phyloP scores from a whole-genome alignment of 1,140 invertebrate genomes.

The Bombus confusus region DNA sequence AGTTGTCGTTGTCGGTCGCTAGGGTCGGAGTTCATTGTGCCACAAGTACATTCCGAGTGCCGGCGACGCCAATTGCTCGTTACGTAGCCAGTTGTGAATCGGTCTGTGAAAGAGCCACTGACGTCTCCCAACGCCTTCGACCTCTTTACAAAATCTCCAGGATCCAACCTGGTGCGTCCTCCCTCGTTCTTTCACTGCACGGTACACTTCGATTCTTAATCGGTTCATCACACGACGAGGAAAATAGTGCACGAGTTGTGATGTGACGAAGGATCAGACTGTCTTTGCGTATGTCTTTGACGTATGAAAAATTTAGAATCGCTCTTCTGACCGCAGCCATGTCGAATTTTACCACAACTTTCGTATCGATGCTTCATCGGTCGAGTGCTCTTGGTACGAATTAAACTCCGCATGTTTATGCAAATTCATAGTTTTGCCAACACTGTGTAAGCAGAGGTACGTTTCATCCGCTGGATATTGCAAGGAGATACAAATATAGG shows the following conservation, averaged over 20 bases:
- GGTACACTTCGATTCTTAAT: neutral
- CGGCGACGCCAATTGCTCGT: slow-evolving; percentile 70
- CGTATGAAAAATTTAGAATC: neutral
- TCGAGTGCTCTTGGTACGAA: no score
- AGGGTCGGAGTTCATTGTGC: slow-evolving; percentile 79
- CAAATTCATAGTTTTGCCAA: no score
- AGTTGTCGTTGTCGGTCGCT: slow-evolving; percentile 44
- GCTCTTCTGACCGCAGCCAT: neutral
- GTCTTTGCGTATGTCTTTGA: no score
- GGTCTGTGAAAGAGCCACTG: slow-evolving; percentile 54
- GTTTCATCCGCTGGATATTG: no score
- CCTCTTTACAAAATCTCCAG: neutral
- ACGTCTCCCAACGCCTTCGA: neutral
- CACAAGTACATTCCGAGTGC: slow-evolving; percentile 74
- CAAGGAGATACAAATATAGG: no score
- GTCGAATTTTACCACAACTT: no score
- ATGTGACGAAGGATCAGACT: neutral
- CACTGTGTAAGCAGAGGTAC: no score
- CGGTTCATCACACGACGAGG: neutral
- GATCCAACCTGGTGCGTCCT: neutral
- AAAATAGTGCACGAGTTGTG: neutral
- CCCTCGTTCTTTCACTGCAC: neutral
- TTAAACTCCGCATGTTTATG: no score
- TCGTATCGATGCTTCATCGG: no score
- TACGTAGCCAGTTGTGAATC: slow-evolving; percentile 61